phyloP scores from a whole-genome alignment of 2,113 vertebrate species.

The Sander vitreus region DNA sequence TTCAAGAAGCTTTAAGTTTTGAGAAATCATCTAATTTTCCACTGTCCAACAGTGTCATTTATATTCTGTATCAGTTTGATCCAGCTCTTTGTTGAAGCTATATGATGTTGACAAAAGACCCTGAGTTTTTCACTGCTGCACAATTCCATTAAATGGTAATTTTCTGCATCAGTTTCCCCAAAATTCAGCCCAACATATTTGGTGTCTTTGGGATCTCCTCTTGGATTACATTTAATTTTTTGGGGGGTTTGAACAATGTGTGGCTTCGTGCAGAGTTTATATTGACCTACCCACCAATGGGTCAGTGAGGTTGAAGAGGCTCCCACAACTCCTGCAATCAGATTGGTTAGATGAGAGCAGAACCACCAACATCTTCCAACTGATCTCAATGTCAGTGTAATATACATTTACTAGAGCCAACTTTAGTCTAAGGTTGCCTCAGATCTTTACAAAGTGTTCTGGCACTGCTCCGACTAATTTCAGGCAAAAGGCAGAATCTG shows the following conservation, averaged over 20 bases:
- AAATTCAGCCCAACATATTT: background rate
- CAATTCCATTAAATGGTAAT: background rate
- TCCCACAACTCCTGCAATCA: background rate
- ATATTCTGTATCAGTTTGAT: conserved; percentile 1
- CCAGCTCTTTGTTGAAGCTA: conserved; percentile 9
- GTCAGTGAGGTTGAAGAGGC: background rate
- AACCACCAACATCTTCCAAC: background rate
- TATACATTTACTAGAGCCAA: background rate
- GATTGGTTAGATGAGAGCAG: background rate
- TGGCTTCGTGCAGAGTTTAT: background rate
- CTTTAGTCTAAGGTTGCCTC: background rate
- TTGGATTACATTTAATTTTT: background rate
- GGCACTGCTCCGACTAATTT: background rate
- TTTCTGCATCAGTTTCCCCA: background rate
- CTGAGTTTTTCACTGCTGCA: background rate
- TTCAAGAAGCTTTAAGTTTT: background rate
- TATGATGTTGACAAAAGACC: conserved; percentile 13
- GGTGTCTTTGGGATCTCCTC: background rate
- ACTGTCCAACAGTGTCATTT: background rate
- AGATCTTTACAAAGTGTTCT: conserved; percentile 3
- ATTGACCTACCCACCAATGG: background rate
- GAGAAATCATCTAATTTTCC: background rate
- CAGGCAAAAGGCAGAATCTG: background rate
- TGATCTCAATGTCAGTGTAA: background rate
- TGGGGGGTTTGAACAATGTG: background rate